These are phyloP conservation scores for Tyrophagus putrescentiae DNA, from an alignment of 1,140 invertebrate genomes.

Conservation along the genomic window DNA sequence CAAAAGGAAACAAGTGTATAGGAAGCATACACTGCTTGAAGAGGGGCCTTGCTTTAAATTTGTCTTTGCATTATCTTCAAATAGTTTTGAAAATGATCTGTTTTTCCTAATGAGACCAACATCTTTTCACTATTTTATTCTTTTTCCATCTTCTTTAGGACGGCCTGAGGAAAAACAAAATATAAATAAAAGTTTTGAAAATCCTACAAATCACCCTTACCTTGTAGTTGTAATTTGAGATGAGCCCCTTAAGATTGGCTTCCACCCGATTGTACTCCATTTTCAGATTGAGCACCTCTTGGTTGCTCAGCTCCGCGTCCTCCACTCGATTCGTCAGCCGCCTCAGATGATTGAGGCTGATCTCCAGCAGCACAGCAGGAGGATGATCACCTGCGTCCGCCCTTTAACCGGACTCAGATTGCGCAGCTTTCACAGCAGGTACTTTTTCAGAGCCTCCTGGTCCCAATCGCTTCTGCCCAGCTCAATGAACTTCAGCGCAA, in stretches of 20 bases:
- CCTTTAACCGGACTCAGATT: conserved; percentile 32
- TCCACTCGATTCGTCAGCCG: conserved; percentile 42
- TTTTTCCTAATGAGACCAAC: neutral
- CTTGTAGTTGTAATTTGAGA: conserved; percentile 29
- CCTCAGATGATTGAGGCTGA: conserved; percentile 73
- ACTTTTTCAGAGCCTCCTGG: conserved; percentile 70
- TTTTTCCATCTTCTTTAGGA: conserved; percentile 44
- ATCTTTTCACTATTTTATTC: conserved; percentile 10
- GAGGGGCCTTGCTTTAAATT: too few species aligned
- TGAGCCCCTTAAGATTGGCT: conserved; percentile 48
- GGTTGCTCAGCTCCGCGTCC: too few species aligned
- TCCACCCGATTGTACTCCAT: conserved; percentile 45
- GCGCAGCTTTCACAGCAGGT: conserved; percentile 46
- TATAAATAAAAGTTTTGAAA: conserved; percentile 10
- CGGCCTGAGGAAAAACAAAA: conserved; percentile 29
- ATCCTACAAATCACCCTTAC: conserved; percentile 15
- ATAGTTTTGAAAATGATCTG: too few species aligned
- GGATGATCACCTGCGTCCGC: conserved; percentile 66
- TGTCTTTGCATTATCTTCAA: too few species aligned
- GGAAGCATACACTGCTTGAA: too few species aligned
- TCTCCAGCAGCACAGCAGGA: conserved; percentile 79
- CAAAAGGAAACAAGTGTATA: too few species aligned
- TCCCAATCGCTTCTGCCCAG: too few species aligned
- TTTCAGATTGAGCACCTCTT: too few species aligned
- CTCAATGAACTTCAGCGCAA: conserved; percentile 79